Evolutionary conservation across 2,113 vertebrate species (phyloP).

Genomic region (Prunella himalayana): DNA sequence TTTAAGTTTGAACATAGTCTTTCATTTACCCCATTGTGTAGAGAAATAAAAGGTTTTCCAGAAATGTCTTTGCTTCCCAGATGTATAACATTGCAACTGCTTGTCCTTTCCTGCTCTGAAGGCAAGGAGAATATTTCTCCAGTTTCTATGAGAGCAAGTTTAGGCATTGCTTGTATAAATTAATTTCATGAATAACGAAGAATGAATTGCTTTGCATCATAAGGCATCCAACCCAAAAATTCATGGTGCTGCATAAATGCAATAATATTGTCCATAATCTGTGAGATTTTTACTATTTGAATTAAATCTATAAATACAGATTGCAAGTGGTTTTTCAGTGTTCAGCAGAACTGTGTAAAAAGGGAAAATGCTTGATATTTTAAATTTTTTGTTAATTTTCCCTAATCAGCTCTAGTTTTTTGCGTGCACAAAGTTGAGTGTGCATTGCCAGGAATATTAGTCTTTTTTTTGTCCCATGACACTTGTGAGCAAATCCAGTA

Average conservation of each 20-base stretch:
- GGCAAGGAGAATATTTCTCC: neutral
- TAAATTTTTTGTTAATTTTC: neutral
- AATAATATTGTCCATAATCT: neutral
- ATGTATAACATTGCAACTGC: neutral
- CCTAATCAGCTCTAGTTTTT: neutral
- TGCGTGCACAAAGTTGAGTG: accelerated
- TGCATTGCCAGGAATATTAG: neutral
- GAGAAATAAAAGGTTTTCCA: neutral
- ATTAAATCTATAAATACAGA: neutral
- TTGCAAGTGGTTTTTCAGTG: neutral
- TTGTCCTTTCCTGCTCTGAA: neutral
- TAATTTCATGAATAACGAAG: neutral
- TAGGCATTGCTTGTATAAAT: neutral
- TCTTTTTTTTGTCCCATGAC: neutral
- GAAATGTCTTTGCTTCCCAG: neutral
- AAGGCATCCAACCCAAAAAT: neutral
- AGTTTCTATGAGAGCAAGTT: neutral
- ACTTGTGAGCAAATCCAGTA: neutral
- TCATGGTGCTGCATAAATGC: neutral
- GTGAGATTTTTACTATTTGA: neutral
- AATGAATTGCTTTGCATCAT: neutral
- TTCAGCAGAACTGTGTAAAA: neutral
- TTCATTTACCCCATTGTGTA: neutral
- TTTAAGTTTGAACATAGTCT: neutral
- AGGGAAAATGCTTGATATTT: neutral